Percentiles rank a stretch among this genome's conserved stretches.
These are phyloP conservation scores for Corticium candelabrum DNA, from an alignment of 37 sponge, comb jelly and placozoan genomes.

Conservation along the genomic window DNA sequence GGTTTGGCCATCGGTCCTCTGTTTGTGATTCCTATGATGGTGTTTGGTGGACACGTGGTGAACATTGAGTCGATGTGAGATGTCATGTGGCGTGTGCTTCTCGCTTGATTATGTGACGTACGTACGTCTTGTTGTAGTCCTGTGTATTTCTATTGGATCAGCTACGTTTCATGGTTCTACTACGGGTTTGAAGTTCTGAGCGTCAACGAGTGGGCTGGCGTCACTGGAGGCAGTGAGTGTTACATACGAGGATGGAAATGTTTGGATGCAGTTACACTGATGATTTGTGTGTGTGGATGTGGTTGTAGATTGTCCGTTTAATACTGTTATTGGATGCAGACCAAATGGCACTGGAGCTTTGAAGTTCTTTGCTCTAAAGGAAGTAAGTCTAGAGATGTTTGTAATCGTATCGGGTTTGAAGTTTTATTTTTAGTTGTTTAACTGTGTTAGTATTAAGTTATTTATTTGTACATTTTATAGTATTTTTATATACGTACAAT, in stretches of 20 bases:
- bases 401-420: neutral
- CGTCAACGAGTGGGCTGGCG: constrained; percentile 3
- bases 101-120: no score
- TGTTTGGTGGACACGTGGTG: constrained; percentile 26
- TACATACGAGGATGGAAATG: no score
- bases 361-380: neutral
- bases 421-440: no score
- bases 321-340: neutral
- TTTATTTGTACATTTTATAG: no score
- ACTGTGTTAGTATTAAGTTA: no score
- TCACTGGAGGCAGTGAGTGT: no score
- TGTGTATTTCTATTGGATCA: neutral
- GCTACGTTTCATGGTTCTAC: neutral
- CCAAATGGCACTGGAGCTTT: neutral
- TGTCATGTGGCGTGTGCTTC: no score
- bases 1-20: constrained; percentile 23
- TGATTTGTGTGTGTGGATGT: no score
- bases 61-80: no score
- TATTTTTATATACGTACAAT: no score
- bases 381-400: neutral
- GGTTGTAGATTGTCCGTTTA: neutral
- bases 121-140: no score
- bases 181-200: constrained; percentile 3
- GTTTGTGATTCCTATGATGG: constrained; percentile 14
- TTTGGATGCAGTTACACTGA: no score